Evolutionary conservation across 2,113 vertebrate species (phyloP).

Genomic region (Piaya cayana): DNA sequence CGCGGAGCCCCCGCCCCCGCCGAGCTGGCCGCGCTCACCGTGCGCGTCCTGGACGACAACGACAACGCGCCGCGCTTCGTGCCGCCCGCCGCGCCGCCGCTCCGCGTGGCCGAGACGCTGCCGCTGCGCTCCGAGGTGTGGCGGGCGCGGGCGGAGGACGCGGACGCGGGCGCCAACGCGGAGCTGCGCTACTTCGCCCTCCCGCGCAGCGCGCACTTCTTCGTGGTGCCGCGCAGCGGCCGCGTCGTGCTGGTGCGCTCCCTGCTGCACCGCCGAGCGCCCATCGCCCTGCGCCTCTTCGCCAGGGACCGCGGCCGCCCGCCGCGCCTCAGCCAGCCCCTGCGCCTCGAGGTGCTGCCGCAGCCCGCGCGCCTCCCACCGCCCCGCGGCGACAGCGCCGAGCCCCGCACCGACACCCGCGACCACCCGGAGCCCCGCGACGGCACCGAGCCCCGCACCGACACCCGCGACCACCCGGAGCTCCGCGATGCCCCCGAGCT

Average conservation of each 20-base stretch:
- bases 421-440: slow-evolving; percentile 65
- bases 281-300: slow-evolving; percentile 81
- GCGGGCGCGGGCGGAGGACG: slow-evolving; percentile 79
- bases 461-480: no score
- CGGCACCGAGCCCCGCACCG: not conserved
- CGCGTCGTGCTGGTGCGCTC: slow-evolving; percentile 86
- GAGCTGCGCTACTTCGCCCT: slow-evolving; percentile 84
- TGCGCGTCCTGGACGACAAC: slow-evolving; percentile 88
- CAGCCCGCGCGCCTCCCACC: slow-evolving; percentile 67
- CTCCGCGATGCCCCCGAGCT: no score
- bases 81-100: slow-evolving; percentile 65
- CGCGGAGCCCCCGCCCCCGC: slow-evolving; percentile 23
- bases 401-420: not conserved
- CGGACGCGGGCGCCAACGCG: slow-evolving; percentile 84
- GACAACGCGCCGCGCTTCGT: slow-evolving; percentile 84
- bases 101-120: slow-evolving; percentile 85
- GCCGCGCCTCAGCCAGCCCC: slow-evolving; percentile 76
- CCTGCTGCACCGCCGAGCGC: slow-evolving; percentile 79
- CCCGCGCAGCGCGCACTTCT: slow-evolving; percentile 84
- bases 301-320: slow-evolving; percentile 86
- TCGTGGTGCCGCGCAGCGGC: slow-evolving; percentile 88
- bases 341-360: slow-evolving; percentile 79
- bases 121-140: slow-evolving; percentile 79
- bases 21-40: slow-evolving; percentile 78
- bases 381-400: not conserved